Conservation (phyloP, 2,113 vertebrate species). For the Petroica traversi region DNA sequence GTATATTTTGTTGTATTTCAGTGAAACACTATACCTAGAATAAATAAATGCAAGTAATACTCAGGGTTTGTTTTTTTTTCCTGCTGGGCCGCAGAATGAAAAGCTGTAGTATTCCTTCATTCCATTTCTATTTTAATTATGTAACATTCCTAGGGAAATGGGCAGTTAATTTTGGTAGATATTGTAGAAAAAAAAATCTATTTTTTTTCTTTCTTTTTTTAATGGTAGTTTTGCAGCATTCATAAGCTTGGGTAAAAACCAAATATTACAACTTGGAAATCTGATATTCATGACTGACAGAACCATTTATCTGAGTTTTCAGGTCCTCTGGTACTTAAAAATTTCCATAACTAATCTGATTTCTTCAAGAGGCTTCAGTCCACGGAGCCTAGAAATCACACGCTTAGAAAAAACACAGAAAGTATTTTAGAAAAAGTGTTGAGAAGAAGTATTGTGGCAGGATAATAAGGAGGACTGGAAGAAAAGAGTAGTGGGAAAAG, state of each 20-base stretch:
- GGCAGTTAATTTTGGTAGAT: neutral
- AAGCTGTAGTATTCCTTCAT: neutral
- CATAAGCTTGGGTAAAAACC: neutral
- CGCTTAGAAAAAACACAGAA: neutral
- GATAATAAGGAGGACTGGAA: neutral
- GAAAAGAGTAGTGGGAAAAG: neutral
- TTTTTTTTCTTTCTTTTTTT: no score
- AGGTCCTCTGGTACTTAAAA: neutral
- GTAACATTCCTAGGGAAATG: neutral
- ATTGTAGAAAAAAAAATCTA: neutral
- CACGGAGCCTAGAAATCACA: neutral
- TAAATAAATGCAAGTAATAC: neutral
- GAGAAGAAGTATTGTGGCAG: neutral
- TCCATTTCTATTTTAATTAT: neutral
- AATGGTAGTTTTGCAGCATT: neutral
- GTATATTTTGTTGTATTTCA: neutral
- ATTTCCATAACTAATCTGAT: neutral
- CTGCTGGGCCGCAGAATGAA: neutral
- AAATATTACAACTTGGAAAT: neutral
- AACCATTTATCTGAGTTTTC: neutral
- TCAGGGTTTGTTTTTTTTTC: neutral
- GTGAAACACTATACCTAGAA: neutral
- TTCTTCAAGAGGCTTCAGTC: neutral
- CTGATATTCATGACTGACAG: neutral
- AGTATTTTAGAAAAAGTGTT: neutral